Evolutionary conservation across 1,140 invertebrate genomes (phyloP).

Genomic region (Proctacanthus coquilletti): DNA sequence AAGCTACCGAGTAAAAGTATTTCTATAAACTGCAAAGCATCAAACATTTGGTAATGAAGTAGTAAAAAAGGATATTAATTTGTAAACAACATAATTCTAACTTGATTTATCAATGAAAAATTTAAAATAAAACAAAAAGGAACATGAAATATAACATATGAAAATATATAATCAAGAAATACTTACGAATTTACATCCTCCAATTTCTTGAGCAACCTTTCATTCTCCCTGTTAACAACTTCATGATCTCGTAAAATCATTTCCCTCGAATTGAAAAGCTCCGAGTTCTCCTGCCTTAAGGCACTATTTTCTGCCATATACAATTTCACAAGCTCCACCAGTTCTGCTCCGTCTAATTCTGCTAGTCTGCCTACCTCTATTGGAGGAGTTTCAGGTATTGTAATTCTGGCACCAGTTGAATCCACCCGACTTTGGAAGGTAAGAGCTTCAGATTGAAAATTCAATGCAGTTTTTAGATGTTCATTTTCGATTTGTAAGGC

Average conservation of each 20-base stretch:
- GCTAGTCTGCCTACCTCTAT: conserved; percentile 55
- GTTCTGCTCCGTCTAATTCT: conserved; percentile 50
- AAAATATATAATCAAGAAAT: conserved; percentile 7
- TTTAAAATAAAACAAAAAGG: conserved; percentile 27
- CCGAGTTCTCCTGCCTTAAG: conserved; percentile 69
- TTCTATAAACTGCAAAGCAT: background rate
- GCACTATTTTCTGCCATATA: conserved; percentile 79
- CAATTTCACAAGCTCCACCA: conserved; percentile 56
- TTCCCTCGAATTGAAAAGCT: conserved; percentile 65
- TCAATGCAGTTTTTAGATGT: conserved; percentile 59
- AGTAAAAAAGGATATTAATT: background rate
- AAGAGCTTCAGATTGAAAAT: conserved; percentile 32
- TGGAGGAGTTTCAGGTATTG: conserved; percentile 30
- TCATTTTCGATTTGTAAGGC: conserved; percentile 85
- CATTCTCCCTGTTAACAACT: conserved; percentile 77
- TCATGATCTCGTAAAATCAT: conserved; percentile 75
- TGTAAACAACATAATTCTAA: conserved; percentile 15
- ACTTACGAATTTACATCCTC: conserved; percentile 75
- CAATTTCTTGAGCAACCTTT: conserved; percentile 67
- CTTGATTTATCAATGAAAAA: conserved; percentile 24
- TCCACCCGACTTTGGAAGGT: conserved; percentile 6
- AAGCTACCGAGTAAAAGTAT: no score
- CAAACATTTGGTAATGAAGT: conserved; percentile 8
- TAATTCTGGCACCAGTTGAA: conserved; percentile 13
- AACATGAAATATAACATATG: conserved; percentile 12